phyloP scores from a whole-genome alignment of 2,797 vertebrate genomes.

The Bradypodion pumilum region DNA sequence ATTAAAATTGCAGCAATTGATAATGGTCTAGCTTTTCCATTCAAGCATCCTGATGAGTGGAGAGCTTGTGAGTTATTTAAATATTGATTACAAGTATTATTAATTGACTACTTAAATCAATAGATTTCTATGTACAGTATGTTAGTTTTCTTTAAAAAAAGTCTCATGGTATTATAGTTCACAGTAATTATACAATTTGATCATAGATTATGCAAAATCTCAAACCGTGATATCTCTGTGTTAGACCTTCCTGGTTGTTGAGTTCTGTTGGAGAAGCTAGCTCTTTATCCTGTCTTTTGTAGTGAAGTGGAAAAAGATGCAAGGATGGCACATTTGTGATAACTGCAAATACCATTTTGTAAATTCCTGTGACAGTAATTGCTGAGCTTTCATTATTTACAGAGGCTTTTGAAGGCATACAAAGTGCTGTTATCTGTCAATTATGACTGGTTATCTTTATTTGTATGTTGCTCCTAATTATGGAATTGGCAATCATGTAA shows the following conservation, averaged over 20 bases:
- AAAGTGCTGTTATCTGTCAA: neutral
- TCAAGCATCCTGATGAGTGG: constrained; percentile 99
- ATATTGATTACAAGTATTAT: neutral
- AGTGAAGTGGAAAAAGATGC: neutral
- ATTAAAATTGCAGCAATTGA: constrained; percentile 97
- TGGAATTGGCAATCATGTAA: neutral
- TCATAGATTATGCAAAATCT: neutral
- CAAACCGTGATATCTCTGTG: neutral
- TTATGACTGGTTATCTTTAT: neutral
- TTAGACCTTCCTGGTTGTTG: neutral
- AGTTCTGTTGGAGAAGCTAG: neutral
- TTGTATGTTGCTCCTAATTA: neutral
- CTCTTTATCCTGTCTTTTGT: neutral
- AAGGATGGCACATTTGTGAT: neutral
- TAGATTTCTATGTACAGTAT: neutral
- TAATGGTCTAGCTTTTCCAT: constrained; percentile 97
- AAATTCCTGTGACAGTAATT: neutral
- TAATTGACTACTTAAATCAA: neutral
- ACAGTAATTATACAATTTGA: neutral
- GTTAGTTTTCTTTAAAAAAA: neutral
- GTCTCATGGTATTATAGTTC: neutral
- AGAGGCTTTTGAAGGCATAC: neutral
- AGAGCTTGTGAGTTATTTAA: constrained; percentile 87
- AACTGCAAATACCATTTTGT: neutral
- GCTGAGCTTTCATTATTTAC: neutral